These are phyloP conservation scores for Myotis vivesi DNA, from an alignment of 2,797 vertebrate genomes.

Conservation along the genomic window DNA sequence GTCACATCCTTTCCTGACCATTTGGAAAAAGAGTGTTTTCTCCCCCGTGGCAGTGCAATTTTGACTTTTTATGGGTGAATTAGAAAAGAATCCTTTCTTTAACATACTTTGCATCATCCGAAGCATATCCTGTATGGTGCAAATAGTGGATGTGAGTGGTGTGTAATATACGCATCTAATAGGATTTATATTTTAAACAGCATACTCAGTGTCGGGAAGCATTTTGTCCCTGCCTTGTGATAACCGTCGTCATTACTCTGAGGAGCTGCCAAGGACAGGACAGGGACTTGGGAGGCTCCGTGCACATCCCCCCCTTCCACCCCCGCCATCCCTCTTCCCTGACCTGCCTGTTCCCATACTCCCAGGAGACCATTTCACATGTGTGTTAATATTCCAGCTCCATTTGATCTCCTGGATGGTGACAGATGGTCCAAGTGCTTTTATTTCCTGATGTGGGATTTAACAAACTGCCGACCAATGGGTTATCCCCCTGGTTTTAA, in stretches of 20 bases:
- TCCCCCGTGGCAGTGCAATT: background rate
- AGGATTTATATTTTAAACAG: background rate
- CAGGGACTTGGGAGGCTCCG: background rate
- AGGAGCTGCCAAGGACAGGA: slow-evolving; percentile 49
- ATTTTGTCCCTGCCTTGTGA: background rate
- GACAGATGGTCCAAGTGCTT: slow-evolving; percentile 62
- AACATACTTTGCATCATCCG: background rate
- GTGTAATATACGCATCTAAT: background rate
- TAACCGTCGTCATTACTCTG: background rate
- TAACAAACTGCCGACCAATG: slow-evolving; percentile 31
- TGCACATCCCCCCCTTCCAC: background rate
- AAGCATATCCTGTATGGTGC: background rate
- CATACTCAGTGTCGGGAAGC: background rate
- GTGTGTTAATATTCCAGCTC: slow-evolving; percentile 41
- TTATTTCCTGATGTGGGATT: slow-evolving; percentile 32
- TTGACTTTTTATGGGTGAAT: slow-evolving; percentile 8
- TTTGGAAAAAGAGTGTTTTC: background rate
- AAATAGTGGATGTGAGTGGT: background rate
- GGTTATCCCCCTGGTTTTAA: slow-evolving; percentile 29
- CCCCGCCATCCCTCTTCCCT: background rate
- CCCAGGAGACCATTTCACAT: slow-evolving; percentile 39
- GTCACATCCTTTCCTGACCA: background rate
- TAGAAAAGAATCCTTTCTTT: slow-evolving; percentile 29
- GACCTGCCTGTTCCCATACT: background rate
- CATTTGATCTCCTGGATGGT: slow-evolving; percentile 16